Percentiles rank a stretch among this genome's conserved stretches.
These are phyloP conservation scores for Galendromus occidentalis DNA, from an alignment of 1,140 invertebrate species.

Conservation along the genomic window DNA sequence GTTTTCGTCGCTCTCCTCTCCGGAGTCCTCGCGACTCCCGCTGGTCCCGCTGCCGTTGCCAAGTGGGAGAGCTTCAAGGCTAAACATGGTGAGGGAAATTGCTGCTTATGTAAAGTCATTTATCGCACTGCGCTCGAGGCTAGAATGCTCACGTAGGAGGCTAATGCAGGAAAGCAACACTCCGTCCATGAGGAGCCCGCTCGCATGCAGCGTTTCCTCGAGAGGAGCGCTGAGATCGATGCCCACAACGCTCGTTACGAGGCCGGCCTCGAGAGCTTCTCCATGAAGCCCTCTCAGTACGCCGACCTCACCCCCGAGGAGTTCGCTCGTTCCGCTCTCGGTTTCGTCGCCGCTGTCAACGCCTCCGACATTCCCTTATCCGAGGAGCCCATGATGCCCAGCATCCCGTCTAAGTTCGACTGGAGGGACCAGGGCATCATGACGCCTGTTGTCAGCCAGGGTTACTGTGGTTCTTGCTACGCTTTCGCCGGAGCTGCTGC, in stretches of 20 bases:
- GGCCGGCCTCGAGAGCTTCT: not conserved
- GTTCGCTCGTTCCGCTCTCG: not conserved
- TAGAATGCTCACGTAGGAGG: not conserved
- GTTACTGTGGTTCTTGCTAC: constrained; percentile 25
- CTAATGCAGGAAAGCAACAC: not conserved
- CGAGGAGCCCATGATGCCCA: not conserved
- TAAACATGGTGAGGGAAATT: not conserved
- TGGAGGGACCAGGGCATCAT: constrained; percentile 31
- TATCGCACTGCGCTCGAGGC: not conserved
- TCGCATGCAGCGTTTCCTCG: not conserved
- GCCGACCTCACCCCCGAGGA: constrained; percentile 8
- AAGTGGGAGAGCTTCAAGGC: constrained; percentile 8
- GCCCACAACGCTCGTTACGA: not conserved
- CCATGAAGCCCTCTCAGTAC: not conserved
- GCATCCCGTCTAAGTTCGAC: constrained; percentile 26
- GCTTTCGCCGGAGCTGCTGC: constrained; percentile 30
- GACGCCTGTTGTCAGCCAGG: constrained; percentile 31
- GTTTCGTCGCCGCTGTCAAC: constrained; percentile 2
- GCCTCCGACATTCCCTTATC: not conserved
- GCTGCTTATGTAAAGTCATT: no score
- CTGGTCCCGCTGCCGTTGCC: not conserved
- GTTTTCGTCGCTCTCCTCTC: not conserved
- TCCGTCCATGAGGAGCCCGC: not conserved
- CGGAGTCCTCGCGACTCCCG: not conserved
- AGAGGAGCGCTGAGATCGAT: constrained; percentile 1